Percentiles rank a stretch among this genome's conserved stretches.
These are phyloP conservation scores for Cosmia pyralina DNA, from an alignment of 2,888 invertebrate genomes.

Conservation along the genomic window DNA sequence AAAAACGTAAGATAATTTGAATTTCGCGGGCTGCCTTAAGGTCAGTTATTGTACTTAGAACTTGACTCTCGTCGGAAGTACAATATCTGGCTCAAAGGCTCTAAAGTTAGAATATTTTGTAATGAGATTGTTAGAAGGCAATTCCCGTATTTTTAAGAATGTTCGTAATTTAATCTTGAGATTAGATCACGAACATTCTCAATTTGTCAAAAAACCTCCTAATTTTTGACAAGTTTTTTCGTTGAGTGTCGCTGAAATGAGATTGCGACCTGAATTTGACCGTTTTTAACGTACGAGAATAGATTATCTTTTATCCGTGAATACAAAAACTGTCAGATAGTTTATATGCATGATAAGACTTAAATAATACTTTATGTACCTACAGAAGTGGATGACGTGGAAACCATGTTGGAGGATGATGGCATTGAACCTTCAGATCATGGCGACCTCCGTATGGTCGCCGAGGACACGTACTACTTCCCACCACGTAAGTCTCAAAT, in stretches of 20 bases:
- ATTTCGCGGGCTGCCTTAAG: not conserved
- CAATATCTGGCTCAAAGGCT: not conserved
- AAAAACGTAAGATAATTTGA: too few species aligned
- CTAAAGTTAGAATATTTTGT: too few species aligned
- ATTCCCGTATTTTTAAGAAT: not conserved
- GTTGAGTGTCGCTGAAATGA: not conserved
- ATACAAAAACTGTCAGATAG: not conserved
- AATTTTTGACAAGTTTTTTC: too few species aligned
- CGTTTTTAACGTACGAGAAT: not conserved
- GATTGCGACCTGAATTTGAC: not conserved
- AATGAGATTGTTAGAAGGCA: too few species aligned
- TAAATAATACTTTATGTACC: not conserved
- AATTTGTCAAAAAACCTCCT: not conserved
- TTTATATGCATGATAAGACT: not conserved
- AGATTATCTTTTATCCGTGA: not conserved
- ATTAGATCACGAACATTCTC: not conserved
- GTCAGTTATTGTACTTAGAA: not conserved
- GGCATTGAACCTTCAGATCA: constrained; percentile 40
- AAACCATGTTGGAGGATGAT: constrained; percentile 75
- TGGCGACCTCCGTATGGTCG: constrained; percentile 51
- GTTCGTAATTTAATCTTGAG: not conserved
- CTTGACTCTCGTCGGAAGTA: not conserved
- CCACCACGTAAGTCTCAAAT: constrained; percentile 79
- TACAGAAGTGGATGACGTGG: constrained; percentile 71
- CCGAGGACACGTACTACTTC: constrained; percentile 81